Percentiles rank a stretch among this genome's conserved stretches.
Conservation (phyloP, 2,113 vertebrate species). For the Conger conger region DNA sequence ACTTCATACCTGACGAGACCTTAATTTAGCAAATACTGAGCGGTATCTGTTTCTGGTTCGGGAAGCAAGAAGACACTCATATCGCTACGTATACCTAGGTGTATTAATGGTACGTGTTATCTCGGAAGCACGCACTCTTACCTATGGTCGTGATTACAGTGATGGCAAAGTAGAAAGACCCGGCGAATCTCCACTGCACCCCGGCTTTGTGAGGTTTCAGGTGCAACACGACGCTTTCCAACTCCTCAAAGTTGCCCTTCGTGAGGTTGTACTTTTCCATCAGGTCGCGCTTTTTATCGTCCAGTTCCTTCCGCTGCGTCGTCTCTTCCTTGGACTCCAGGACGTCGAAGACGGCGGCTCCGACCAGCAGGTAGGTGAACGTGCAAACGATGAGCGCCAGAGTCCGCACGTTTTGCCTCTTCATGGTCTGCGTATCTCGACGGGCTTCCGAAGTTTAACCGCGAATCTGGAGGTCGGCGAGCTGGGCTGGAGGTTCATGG, state of each 20-base stretch:
- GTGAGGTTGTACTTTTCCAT: slow-evolving; percentile 84
- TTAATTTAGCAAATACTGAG: no score
- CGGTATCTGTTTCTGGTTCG: no score
- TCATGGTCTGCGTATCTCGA: slow-evolving; percentile 77
- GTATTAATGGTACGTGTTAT: not conserved
- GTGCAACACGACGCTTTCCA: slow-evolving; percentile 84
- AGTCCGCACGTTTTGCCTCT: slow-evolving; percentile 93
- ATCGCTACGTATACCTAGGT: no score
- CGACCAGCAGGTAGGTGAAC: slow-evolving; percentile 92
- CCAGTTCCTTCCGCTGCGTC: slow-evolving; percentile 68
- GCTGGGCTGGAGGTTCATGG: slow-evolving; percentile 81
- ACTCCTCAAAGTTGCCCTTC: slow-evolving; percentile 73
- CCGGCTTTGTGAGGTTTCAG: slow-evolving; percentile 93
- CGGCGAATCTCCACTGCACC: slow-evolving; percentile 90
- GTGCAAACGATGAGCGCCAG: slow-evolving; percentile 90
- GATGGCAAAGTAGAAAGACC: slow-evolving; percentile 97
- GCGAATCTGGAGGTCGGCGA: slow-evolving; percentile 68
- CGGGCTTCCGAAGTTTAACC: slow-evolving; percentile 54
- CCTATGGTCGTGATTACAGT: slow-evolving; percentile 97
- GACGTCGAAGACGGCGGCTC: slow-evolving; percentile 90
- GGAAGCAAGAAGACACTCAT: no score
- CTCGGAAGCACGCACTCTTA: slow-evolving; percentile 56
- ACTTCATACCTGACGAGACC: no score
- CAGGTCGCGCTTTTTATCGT: slow-evolving; percentile 70
- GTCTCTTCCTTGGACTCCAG: slow-evolving; percentile 85